Percentiles rank a stretch among this genome's conserved stretches.
Evolutionary conservation across 2,888 invertebrate genomes (phyloP).

Genomic region (Choreutis nemorana): DNA sequence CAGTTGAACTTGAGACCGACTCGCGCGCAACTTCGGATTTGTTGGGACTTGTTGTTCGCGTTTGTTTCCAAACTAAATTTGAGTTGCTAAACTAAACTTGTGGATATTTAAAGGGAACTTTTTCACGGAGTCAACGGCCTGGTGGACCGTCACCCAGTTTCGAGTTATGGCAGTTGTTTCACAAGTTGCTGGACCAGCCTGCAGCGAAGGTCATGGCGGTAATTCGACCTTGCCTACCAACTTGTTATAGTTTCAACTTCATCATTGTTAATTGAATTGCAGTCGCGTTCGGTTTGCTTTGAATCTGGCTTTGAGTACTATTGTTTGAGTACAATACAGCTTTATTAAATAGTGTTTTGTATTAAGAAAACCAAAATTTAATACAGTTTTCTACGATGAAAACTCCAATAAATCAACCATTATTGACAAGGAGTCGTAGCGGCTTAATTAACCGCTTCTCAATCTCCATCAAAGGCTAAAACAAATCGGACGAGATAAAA

Average conservation of each 20-base stretch:
- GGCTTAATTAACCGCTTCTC: constrained; percentile 53
- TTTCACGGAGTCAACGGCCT: constrained; percentile 66
- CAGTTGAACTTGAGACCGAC: constrained; percentile 63
- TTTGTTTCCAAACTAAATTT: constrained; percentile 65
- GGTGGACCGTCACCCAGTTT: constrained; percentile 64
- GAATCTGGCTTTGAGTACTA: no score
- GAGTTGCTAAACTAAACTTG: constrained; percentile 65
- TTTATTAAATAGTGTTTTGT: no score
- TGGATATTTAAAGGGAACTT: constrained; percentile 66
- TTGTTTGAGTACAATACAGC: no score
- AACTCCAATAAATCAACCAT: no score
- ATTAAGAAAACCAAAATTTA: no score
- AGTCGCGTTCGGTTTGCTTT: no score
- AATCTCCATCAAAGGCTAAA: constrained; percentile 52
- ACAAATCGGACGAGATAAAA: constrained; percentile 58
- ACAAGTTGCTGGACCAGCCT: constrained; percentile 55
- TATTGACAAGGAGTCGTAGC: constrained; percentile 19
- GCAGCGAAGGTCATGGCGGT: constrained; percentile 57
- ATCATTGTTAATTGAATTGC: no score
- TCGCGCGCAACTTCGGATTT: constrained; percentile 62
- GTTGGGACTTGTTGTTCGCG: constrained; percentile 62
- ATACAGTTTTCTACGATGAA: no score
- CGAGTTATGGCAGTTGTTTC: constrained; percentile 67
- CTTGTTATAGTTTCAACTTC: constrained; percentile 20
- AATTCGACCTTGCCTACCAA: constrained; percentile 62